Percentiles rank a stretch among this genome's conserved stretches.
Conservation (phyloP, 1,140 invertebrate species). For the Metaphire vulgaris region DNA sequence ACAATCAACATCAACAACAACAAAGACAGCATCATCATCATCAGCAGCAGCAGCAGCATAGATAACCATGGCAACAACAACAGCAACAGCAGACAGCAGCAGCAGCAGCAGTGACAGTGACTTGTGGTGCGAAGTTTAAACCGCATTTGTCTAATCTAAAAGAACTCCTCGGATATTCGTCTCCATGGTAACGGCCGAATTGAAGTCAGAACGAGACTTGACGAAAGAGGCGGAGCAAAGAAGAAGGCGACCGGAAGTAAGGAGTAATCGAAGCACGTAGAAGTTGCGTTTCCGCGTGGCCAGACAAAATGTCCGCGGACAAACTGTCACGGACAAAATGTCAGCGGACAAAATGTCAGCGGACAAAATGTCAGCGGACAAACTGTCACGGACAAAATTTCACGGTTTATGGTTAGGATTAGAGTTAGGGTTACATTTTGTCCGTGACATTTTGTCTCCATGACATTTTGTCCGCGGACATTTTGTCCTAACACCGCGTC, state of each 20-base stretch:
- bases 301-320: neutral
- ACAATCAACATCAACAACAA: neutral
- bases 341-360: no score
- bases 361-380: no score
- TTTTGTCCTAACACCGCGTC: no score
- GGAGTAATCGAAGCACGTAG: no score
- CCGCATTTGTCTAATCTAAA: neutral
- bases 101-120: neutral
- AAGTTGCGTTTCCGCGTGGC: neutral
- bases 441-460: no score
- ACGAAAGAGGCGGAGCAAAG: neutral
- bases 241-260: no score
- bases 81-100: neutral
- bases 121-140: neutral
- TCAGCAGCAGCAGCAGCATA: neutral
- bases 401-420: no score
- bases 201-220: neutral
- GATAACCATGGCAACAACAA: neutral
- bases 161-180: no score
- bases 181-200: neutral
- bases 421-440: no score
- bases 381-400: no score
- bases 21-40: neutral
- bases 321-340: no score
- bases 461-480: no score